phyloP scores from a whole-genome alignment of 2,797 vertebrate species.

The Babyrousa celebensis region DNA sequence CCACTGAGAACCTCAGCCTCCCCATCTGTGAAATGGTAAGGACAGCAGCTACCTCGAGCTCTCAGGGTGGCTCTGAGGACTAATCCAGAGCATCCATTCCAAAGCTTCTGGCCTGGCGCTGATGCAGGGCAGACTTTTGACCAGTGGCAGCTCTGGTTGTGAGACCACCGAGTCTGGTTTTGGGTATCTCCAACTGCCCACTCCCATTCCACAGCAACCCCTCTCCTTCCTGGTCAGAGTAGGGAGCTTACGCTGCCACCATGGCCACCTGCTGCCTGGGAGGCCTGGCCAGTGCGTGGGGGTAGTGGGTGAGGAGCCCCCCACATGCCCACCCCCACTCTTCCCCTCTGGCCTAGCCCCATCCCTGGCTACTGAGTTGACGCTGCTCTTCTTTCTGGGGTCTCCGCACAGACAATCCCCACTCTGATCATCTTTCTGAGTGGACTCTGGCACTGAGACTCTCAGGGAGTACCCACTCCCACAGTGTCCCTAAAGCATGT shows the following conservation, averaged over 20 bases:
- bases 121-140: neutral
- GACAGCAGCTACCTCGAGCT: neutral
- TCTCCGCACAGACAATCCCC: neutral
- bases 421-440: neutral
- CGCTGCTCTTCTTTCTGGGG: neutral
- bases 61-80: neutral
- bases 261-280: neutral
- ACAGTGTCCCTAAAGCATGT: neutral
- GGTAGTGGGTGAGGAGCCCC: neutral
- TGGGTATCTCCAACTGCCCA: neutral
- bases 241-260: neutral
- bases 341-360: neutral
- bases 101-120: neutral
- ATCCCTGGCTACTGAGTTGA: neutral
- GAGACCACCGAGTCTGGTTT: neutral
- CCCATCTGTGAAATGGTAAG: neutral
- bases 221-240: neutral
- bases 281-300: neutral
- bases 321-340: too few species aligned
- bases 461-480: neutral
- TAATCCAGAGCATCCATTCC: neutral
- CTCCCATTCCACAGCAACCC: neutral
- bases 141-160: neutral
- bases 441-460: neutral
- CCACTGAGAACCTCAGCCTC: neutral